Evolutionary conservation across 2,888 invertebrate genomes (phyloP).

Genomic region (Polyploca ridens): DNA sequence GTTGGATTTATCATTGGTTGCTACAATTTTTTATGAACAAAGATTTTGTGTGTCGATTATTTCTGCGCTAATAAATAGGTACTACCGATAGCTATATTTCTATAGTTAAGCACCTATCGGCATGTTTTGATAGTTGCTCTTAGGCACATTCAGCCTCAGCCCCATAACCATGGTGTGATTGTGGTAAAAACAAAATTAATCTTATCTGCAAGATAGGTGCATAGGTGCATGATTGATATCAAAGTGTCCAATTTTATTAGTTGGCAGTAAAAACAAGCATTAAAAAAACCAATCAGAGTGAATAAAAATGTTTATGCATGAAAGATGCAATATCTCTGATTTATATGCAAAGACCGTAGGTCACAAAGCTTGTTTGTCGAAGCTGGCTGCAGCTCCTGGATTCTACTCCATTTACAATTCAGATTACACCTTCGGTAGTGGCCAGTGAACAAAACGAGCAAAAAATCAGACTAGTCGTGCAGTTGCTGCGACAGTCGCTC

Average conservation of each 20-base stretch:
- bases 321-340: slow-evolving; percentile 36
- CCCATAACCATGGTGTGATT: too few relatives aligned
- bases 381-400: slow-evolving; percentile 26
- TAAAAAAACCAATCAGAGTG: not conserved
- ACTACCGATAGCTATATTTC: too few relatives aligned
- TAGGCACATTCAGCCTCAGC: too few relatives aligned
- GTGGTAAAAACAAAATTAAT: too few relatives aligned
- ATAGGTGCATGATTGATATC: too few relatives aligned
- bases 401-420: slow-evolving; percentile 41
- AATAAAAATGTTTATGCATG: slow-evolving; percentile 38
- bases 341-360: slow-evolving; percentile 28
- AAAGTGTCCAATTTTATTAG: not conserved
- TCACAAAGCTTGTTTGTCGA: slow-evolving; percentile 45
- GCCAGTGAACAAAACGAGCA: slow-evolving; percentile 31
- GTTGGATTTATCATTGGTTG: not conserved
- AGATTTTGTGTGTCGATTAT: not conserved
- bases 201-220: too few relatives aligned
- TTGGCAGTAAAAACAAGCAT: not conserved
- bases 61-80: not conserved
- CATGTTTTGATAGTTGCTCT: too few relatives aligned
- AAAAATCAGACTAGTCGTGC: slow-evolving; percentile 20
- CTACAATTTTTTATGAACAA: not conserved
- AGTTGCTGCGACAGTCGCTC: slow-evolving; percentile 16
- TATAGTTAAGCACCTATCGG: too few relatives aligned
- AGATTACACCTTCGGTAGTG: slow-evolving; percentile 31